Conservation (phyloP, 2,113 vertebrate species). For the Erythrolamprus reginae region DNA sequence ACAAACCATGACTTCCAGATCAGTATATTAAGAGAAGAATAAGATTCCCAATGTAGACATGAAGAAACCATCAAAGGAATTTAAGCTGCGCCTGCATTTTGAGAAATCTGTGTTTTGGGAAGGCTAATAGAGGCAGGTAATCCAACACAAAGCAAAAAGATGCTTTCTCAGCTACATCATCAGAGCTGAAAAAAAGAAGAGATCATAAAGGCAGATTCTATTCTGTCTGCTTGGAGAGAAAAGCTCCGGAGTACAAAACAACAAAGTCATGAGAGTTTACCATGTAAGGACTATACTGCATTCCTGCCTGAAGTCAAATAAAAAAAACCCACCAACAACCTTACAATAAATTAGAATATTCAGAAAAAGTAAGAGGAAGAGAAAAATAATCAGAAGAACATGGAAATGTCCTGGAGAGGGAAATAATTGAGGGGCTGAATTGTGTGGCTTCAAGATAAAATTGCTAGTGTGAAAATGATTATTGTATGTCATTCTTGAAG, state of each 20-base stretch:
- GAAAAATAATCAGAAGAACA: background rate
- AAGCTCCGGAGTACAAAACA: background rate
- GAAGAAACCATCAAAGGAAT: background rate
- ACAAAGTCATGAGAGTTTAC: background rate
- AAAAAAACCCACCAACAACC: background rate
- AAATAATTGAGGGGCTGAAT: background rate
- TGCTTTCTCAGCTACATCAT: background rate
- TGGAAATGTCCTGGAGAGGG: background rate
- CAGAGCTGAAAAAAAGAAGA: background rate
- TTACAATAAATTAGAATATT: background rate
- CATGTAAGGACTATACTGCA: background rate
- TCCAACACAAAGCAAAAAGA: background rate
- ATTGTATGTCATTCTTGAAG: background rate
- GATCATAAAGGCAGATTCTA: background rate
- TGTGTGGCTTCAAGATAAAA: background rate
- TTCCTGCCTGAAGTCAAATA: background rate
- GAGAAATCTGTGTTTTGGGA: background rate
- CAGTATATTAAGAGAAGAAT: background rate
- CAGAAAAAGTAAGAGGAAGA: background rate
- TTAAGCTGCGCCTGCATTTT: background rate
- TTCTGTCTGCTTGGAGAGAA: background rate
- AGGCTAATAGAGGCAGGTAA: background rate
- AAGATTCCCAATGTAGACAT: background rate
- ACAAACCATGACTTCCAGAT: background rate
- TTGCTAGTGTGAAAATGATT: background rate